Conservation (phyloP, 2,113 vertebrate species). For the Seriola dumerili region DNA sequence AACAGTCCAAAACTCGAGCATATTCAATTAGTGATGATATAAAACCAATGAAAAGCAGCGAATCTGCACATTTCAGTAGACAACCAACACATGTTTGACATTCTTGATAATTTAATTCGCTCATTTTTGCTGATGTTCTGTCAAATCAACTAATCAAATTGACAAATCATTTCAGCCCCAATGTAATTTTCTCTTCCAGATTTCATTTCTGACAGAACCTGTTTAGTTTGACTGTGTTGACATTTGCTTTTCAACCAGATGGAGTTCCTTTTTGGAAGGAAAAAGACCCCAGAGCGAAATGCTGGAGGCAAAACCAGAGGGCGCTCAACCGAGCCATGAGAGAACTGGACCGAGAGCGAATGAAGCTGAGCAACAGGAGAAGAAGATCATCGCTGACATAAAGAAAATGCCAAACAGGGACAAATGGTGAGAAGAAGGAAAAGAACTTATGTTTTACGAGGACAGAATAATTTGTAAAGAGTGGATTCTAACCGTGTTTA, state of each 20-base stretch:
- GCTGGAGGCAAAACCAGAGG: slow-evolving; percentile 92
- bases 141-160: no score
- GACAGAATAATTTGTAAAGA: not conserved
- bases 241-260: slow-evolving; percentile 76
- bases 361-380: slow-evolving; percentile 93
- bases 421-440: slow-evolving; percentile 90
- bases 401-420: slow-evolving; percentile 98
- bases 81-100: not conserved
- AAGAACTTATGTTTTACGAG: not conserved
- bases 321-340: slow-evolving; percentile 91
- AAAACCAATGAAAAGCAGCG: not conserved
- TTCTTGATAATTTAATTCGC: not conserved
- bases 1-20: not conserved
- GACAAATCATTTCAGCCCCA: not conserved
- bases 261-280: slow-evolving; percentile 91
- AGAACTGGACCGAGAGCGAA: slow-evolving; percentile 91
- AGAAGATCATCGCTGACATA: slow-evolving; percentile 96
- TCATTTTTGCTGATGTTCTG: not conserved
- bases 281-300: slow-evolving; percentile 95
- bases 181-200: not conserved
- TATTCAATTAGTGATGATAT: not conserved
- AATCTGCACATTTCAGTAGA: not conserved
- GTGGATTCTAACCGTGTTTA: not conserved
- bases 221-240: not conserved
- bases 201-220: not conserved